Evolutionary conservation across 2,113 vertebrate genomes (phyloP).

Genomic region (Nasalis larvatus): DNA sequence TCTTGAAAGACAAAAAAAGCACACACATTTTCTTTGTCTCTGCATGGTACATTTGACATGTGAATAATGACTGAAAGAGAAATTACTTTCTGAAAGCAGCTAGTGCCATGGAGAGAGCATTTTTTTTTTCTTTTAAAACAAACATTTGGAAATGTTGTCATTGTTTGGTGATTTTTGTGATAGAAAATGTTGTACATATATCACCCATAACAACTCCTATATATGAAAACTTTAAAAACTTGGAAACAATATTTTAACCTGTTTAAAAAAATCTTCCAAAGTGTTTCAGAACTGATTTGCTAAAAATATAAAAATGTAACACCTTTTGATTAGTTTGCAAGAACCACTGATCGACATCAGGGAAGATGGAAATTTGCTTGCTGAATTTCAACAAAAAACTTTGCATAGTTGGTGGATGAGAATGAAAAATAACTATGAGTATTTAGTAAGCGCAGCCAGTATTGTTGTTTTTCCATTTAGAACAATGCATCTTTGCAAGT

Average conservation of each 20-base stretch:
- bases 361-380: conserved; percentile 68
- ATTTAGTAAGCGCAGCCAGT: conserved; percentile 50
- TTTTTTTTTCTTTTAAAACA: not conserved
- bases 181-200: not conserved
- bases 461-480: conserved; percentile 19
- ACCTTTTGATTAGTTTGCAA: conserved; percentile 77
- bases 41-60: not conserved
- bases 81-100: conserved; percentile 34
- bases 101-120: conserved; percentile 17
- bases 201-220: not conserved
- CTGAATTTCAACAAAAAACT: conserved; percentile 75
- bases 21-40: not conserved
- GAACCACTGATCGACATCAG: conserved; percentile 69
- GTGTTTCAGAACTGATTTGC: conserved; percentile 64
- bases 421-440: conserved; percentile 44
- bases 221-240: conserved; percentile 56
- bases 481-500: not conserved
- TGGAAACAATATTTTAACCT: conserved; percentile 52
- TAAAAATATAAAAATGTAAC: conserved; percentile 74
- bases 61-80: conserved; percentile 32
- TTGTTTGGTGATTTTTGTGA: conserved; percentile 30
- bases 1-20: not conserved
- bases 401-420: conserved; percentile 70
- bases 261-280: conserved; percentile 18
- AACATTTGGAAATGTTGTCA: conserved; percentile 42